These are phyloP conservation scores for Lucinisca nassula DNA, from an alignment of 2,888 invertebrate species.

Conservation along the genomic window DNA sequence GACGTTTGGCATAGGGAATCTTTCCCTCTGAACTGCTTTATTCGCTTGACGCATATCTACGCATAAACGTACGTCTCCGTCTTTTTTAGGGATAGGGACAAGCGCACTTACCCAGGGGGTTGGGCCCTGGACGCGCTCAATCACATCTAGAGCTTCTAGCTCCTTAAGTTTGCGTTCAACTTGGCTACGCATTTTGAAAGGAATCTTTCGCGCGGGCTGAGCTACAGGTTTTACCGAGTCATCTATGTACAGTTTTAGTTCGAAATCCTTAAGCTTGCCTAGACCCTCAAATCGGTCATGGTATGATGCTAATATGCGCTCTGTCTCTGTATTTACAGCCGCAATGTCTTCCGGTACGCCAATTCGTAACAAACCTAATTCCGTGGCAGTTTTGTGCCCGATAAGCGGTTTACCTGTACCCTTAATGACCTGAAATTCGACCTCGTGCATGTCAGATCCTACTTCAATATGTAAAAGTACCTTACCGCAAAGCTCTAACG, in stretches of 20 bases:
- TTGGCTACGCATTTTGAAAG: slow-evolving; percentile 34
- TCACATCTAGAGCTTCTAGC: slow-evolving; percentile 35
- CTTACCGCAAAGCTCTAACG: too few species aligned
- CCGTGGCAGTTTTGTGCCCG: not conserved
- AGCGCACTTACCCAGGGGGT: slow-evolving; percentile 65
- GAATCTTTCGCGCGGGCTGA: slow-evolving; percentile 27
- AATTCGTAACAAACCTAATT: not conserved
- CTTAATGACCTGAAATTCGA: slow-evolving; percentile 13
- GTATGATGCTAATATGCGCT: not conserved
- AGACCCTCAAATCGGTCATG: slow-evolving; percentile 20
- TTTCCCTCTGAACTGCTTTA: slow-evolving; percentile 53
- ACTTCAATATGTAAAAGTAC: not conserved
- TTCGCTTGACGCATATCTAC: slow-evolving; percentile 68
- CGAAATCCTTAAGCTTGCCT: slow-evolving; percentile 40
- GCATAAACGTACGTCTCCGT: slow-evolving; percentile 63
- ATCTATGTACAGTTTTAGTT: slow-evolving; percentile 32
- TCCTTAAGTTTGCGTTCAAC: slow-evolving; percentile 35
- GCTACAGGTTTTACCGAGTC: slow-evolving; percentile 32
- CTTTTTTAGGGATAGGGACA: slow-evolving; percentile 54
- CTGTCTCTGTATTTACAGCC: not conserved
- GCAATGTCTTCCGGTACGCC: not conserved
- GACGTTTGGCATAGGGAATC: slow-evolving; percentile 51
- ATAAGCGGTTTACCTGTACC: not conserved
- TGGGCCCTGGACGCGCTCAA: slow-evolving; percentile 49
- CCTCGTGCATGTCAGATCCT: not conserved